Conservation (phyloP, 2,113 vertebrate species). For the Myrmecobius fasciatus region DNA sequence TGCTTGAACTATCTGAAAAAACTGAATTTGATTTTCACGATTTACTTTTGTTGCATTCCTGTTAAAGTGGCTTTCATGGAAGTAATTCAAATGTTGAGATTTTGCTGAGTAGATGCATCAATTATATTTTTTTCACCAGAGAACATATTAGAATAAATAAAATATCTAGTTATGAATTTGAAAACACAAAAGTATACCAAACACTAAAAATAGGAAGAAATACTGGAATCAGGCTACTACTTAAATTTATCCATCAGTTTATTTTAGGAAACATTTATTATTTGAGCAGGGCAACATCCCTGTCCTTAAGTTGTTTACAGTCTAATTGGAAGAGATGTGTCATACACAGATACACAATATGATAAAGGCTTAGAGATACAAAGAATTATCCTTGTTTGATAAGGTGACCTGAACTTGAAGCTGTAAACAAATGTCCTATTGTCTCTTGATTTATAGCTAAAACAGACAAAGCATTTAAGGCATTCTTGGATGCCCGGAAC, state of each 20-base stretch:
- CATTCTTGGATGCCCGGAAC: constrained; percentile 94
- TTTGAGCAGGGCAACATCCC: neutral
- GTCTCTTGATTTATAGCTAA: constrained; percentile 85
- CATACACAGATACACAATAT: neutral
- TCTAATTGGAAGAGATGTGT: neutral
- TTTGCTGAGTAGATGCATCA: neutral
- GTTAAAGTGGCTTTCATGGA: neutral
- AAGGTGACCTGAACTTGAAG: neutral
- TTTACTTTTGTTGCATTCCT: neutral
- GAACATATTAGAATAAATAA: neutral
- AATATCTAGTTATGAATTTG: neutral
- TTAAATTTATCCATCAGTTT: neutral
- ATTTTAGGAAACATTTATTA: neutral
- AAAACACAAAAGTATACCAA: neutral
- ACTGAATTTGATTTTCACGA: fast-evolving
- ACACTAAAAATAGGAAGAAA: neutral
- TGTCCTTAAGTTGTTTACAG: neutral
- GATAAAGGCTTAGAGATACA: neutral
- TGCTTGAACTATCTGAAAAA: neutral
- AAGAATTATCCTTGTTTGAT: neutral
- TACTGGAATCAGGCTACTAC: neutral
- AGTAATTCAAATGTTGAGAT: neutral
- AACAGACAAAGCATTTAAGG: constrained; percentile 95
- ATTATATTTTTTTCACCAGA: neutral
- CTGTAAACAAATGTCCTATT: neutral